Base-by-base conservation (phyloP, 2,888 invertebrate species). In the Acrobasis consociella region DNA sequence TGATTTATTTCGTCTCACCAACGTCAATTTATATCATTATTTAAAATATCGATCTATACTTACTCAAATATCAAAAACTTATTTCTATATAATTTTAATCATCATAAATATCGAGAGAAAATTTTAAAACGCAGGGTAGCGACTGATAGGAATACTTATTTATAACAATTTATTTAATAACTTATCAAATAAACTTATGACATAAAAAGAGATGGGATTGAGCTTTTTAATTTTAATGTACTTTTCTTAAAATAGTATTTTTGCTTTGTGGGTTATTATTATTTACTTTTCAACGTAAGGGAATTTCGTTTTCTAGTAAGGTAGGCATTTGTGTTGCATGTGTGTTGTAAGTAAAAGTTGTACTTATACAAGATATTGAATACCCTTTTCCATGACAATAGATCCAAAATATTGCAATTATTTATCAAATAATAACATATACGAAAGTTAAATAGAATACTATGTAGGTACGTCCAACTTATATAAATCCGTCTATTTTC, bases 1-100 rank as follows among this genome's bases (percentile, higher is more conserved):
- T 84, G 83, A 82, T 75, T 77, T 72, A 66, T 75, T 80, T 81
- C 81, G 75, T 85, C 83, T 83, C 78, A 76, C 66, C 73, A 75
- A 67, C 74, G 90, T 91, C 89, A 90, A 91, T 90, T 91, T 84
- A 68, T 76, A 80, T 73, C 63, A 78, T 77, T 72, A 77, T 81
- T 79, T 78, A 73, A 69, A 74, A 75, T 64, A 61, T 53, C 61
- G 67, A 64, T 55, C 39, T 55, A 39, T 17, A 39, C 7, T 55
- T 39, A 16, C 38, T 56, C 31, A 61, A 66, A 62, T 62, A 62
- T 64, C 16, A 60, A 60, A 63, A 69, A 68, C 64, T 67, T 68
- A 63, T 67, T 59, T 49, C 46, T 62, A 64, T 56, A 65, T 55
- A 37, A 62, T 62, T 55, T 55, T n/a, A 53, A 46, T 62, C 46